Conservation (phyloP, 2,888 invertebrate genomes). For the Epinotia demarniana region DNA sequence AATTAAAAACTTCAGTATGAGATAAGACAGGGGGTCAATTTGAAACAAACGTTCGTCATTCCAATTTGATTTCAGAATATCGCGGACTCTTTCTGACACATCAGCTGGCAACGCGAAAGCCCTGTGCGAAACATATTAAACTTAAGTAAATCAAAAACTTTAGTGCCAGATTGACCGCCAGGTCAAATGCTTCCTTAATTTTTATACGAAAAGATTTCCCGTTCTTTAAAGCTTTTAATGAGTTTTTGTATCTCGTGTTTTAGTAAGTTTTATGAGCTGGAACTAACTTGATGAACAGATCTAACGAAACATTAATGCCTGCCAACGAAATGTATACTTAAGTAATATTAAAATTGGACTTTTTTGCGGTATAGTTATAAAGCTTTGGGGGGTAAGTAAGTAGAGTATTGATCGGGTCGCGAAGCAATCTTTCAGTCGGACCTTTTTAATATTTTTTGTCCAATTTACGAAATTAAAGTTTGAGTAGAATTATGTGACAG, state of each 20-base stretch:
- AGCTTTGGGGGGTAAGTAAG: too few relatives aligned
- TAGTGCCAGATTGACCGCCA: not conserved
- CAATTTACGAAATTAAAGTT: too few relatives aligned
- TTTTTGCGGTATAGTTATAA: too few relatives aligned
- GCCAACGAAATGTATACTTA: not conserved
- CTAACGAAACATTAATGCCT: not conserved
- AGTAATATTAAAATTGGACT: not conserved
- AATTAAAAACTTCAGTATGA: conserved; percentile 36
- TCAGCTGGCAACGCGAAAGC: too few relatives aligned
- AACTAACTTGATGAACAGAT: too few relatives aligned
- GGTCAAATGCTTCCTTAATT: conserved; percentile 6
- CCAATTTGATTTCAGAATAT: not conserved
- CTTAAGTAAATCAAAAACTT: not conserved
- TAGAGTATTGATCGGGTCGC: too few relatives aligned
- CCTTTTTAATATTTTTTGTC: too few relatives aligned
- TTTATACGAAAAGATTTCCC: conserved; percentile 17
- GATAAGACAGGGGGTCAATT: conserved; percentile 6
- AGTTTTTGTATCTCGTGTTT: conserved; percentile 14
- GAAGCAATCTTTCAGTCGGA: too few relatives aligned
- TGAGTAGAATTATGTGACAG: too few relatives aligned
- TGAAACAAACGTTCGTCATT: not conserved
- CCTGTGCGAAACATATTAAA: not conserved
- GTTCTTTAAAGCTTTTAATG: conserved; percentile 20
- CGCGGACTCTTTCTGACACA: too few relatives aligned
- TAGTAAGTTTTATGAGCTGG: not conserved